Evolutionary conservation across 1,140 invertebrate species (phyloP), one percentile per base, ranked within the genome.

Genomic region (Saccostrea echinata): DNA sequence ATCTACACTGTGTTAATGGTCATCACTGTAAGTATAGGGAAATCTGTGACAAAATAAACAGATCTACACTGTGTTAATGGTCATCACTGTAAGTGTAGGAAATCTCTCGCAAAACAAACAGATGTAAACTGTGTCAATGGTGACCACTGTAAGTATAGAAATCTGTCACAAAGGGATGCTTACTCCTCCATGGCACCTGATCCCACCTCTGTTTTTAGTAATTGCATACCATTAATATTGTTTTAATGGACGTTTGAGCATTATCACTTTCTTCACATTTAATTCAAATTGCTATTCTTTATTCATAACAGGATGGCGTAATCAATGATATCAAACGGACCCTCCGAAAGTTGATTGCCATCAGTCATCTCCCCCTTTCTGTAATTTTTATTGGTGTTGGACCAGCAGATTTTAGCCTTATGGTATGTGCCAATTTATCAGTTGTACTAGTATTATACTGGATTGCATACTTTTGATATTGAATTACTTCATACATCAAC

Each of bases 371-470:
- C 24, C 91, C 92, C 16, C 83, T 92, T 51, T 91, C 91, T 2
- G 91, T 93, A 24, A 88, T 92, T 11, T 89, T 93, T 57, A 61
- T 91, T 27, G 92, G 92, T 12, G 88, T 92, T 33, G 92, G 91
- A n/a, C 92, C 92, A n/a, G 90, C 91, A 0, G 91, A 93, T 84
- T 92, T 92, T 57, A 84, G 86, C 27, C 76, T 93, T n/a, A 93
- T 91, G 91, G 92, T 93, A 89, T 57, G 84, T 76, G 24, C 4
- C 8, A 12, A 18, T 12, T 43, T 8, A 43, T 43, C 43, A 43
- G 43, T 43, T 9, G 9, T 43, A 0, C 43, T 43, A 43, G 43
- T 43, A 43, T 43, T 43, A 43, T 9, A 43, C 43, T 43, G 4
- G 43, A 43, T 43, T 43, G 1, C 43, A 43, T 2, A 43, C 4